Evolutionary conservation across 1,140 invertebrate species (phyloP).

Genomic region (Drosophila teissieri): DNA sequence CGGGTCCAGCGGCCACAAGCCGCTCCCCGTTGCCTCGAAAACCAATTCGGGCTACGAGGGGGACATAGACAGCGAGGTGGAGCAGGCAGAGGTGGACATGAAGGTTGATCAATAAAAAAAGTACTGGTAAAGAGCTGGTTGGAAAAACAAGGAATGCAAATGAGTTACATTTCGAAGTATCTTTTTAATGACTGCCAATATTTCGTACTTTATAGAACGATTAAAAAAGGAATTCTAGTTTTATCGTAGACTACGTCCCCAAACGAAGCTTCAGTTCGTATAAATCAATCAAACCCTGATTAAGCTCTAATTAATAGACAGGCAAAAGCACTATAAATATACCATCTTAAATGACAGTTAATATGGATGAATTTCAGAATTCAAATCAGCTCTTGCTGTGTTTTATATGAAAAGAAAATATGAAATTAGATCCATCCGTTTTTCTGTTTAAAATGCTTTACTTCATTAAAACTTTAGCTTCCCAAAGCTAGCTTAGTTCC

Average conservation of each 20-base stretch:
- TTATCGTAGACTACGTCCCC: not conserved
- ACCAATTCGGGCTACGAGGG: conserved; percentile 61
- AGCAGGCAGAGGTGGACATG: not conserved
- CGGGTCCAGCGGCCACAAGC: not conserved
- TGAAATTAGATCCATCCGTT: too few species aligned
- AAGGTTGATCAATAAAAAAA: not conserved
- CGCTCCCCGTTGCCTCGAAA: not conserved
- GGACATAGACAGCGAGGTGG: conserved; percentile 58
- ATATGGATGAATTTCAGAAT: too few species aligned
- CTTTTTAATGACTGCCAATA: not conserved
- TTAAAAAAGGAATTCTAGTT: not conserved
- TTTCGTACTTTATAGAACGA: not conserved
- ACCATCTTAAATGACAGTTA: too few species aligned
- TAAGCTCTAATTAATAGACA: not conserved
- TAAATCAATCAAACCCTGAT: too few species aligned
- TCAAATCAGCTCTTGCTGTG: too few species aligned
- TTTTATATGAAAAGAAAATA: too few species aligned
- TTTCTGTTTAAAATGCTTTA: too few species aligned
- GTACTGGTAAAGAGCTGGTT: not conserved
- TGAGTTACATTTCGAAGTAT: not conserved
- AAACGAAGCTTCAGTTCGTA: not conserved
- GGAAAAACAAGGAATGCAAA: not conserved
- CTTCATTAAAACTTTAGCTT: too few species aligned
- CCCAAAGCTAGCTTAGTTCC: too few species aligned
- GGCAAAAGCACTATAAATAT: not conserved